Base-by-base conservation (phyloP, 2,888 invertebrate species). In the Ochropleura plecta region DNA sequence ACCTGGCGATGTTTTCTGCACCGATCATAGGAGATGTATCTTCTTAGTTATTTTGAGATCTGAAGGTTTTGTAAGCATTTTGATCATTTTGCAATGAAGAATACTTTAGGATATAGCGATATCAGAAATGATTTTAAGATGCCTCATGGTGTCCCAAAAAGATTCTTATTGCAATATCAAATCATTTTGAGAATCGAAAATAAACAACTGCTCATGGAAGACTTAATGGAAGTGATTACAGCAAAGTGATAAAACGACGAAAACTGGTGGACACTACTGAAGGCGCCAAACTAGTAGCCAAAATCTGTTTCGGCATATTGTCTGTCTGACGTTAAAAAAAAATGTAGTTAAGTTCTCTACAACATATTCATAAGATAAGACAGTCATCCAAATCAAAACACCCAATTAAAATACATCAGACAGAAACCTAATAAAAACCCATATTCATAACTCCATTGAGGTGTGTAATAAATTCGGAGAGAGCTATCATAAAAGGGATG, bases 391-490 rank as follows among this genome's bases (percentile, higher is more conserved):
- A 85, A 82, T 82, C 82, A 73, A 77, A 78, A 57, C 64, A 70
- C 66, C 69, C 78, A 82, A 82, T 85, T 82, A 84, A 67, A 82
- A 64, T 73, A 82, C 78, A 84, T 81, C 77, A 81, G 70, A 75
- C 70, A 68, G 64, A 76, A 64, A 57, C 53, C 66, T 82, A 77
- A 82, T 85, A 82, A 82, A 82, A 83, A 85, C 72, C 73, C 86
- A 84, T 88, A 86, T 88, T 85, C 87, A 88, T 88, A 87, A 82
- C 80, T 67, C 85, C 88, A 88, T 85, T 81, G 88, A 84, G 75
- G 79, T 79, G 81, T 71, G 72, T 86, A 83, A 88, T 87, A 87
- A 88, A 88, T 84, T 83, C 86, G 64, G 67, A 70, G 81, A 72
- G 84, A 88, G 77, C 76, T 72, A 63, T 82, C 83, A 69, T 87